Evolutionary conservation across 1,140 invertebrate genomes (phyloP).

Genomic region (Aphelenchoides besseyi): DNA sequence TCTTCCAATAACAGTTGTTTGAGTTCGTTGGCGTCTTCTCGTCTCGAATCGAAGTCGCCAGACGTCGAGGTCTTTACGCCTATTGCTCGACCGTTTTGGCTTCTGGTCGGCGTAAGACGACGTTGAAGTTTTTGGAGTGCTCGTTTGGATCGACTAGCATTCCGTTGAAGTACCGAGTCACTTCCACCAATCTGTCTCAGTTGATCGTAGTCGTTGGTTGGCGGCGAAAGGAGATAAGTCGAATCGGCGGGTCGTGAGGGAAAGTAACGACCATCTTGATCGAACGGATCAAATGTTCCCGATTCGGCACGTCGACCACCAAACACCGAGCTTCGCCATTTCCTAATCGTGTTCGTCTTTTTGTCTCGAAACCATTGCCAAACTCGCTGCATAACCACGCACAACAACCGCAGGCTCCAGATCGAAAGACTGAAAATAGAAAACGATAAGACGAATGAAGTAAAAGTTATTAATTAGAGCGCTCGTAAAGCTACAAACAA

Average conservation of each 20-base stretch:
- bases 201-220: background rate
- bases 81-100: background rate
- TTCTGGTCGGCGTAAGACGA: conserved; percentile 19
- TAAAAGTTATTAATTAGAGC: too few species aligned
- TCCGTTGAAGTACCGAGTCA: conserved; percentile 20
- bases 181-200: conserved; percentile 28
- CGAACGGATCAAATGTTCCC: conserved; percentile 15
- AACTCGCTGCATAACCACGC: conserved; percentile 38
- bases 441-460: background rate
- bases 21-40: conserved; percentile 6
- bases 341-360: conserved; percentile 43
- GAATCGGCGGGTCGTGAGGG: background rate
- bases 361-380: conserved; percentile 48
- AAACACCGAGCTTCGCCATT: conserved; percentile 37
- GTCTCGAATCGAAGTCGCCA: conserved; percentile 21
- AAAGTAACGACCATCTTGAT: conserved; percentile 19
- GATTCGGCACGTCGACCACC: background rate
- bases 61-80: conserved; percentile 4
- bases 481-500: background rate
- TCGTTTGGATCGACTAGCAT: conserved; percentile 25
- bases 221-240: conserved; percentile 6
- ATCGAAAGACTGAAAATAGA: background rate
- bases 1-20: conserved; percentile 19
- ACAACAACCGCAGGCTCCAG: background rate
- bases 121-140: conserved; percentile 12